phyloP scores from a whole-genome alignment of 2,113 vertebrate species.

The Neodontobutis hainanensis region DNA sequence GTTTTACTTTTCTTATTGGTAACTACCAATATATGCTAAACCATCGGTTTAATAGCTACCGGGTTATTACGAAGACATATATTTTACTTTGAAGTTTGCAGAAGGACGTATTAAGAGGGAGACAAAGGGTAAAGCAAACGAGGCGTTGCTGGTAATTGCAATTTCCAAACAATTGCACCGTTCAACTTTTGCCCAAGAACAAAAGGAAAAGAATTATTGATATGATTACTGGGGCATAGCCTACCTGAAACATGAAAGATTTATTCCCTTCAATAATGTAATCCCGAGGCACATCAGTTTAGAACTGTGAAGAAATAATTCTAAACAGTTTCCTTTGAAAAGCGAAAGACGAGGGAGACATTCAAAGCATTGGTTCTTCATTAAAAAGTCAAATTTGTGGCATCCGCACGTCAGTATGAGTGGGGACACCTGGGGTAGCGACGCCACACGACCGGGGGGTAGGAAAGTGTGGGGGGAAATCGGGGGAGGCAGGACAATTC shows the following conservation, averaged over 20 bases:
- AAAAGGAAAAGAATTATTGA: constrained; percentile 78
- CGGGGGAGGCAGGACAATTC: constrained; percentile 52
- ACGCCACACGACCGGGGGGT: constrained; percentile 49
- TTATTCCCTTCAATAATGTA: constrained; percentile 68
- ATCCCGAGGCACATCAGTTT: constrained; percentile 79
- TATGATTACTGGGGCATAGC: constrained; percentile 76
- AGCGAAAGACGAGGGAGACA: constrained; percentile 59
- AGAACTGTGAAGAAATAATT: constrained; percentile 75
- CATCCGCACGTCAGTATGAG: constrained; percentile 51
- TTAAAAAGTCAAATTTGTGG: constrained; percentile 81
- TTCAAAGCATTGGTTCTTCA: constrained; percentile 76
- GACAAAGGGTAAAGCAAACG: constrained; percentile 62
- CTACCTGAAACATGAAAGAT: constrained; percentile 78
- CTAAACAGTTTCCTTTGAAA: constrained; percentile 75
- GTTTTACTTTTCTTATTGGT: constrained; percentile 27
- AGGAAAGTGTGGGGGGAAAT: constrained; percentile 16
- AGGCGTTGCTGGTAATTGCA: constrained; percentile 72
- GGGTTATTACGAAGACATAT: constrained; percentile 56
- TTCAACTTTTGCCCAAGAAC: constrained; percentile 72
- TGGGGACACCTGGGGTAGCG: constrained; percentile 72
- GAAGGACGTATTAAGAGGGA: constrained; percentile 56
- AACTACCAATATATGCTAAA: constrained; percentile 33
- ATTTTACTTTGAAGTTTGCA: constrained; percentile 69
- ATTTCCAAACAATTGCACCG: constrained; percentile 69
- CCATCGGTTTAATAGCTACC: constrained; percentile 61